A percentile compares a stretch with the other conserved stretches of the same genome.
Conservation (phyloP, 2,888 invertebrate genomes). For the Macrosiphum euphorbiae region DNA sequence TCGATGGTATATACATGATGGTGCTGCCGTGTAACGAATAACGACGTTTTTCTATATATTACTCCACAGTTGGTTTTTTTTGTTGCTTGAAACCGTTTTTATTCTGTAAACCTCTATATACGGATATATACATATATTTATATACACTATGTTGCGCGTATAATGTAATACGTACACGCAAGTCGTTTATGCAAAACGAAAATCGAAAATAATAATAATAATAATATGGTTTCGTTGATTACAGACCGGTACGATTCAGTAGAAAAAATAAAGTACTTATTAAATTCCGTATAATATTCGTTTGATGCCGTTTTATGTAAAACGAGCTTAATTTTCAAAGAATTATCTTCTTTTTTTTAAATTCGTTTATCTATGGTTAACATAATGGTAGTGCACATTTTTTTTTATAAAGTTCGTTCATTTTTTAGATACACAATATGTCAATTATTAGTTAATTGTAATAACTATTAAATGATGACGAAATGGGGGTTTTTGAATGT, state of each 20-base stretch:
- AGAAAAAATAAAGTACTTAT: not conserved
- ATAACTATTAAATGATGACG: not conserved
- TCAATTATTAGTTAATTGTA: not conserved
- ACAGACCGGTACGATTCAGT: not conserved
- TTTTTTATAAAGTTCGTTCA: not conserved
- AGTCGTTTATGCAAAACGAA: not conserved
- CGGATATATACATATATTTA: too few species aligned
- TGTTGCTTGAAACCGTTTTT: constrained; percentile 3
- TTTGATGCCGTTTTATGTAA: constrained; percentile 4
- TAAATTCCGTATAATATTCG: not conserved
- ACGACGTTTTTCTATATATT: constrained; percentile 30
- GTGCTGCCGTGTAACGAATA: not conserved
- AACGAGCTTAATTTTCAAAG: constrained; percentile 25
- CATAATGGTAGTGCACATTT: not conserved
- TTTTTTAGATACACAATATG: not conserved
- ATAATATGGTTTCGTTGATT: not conserved
- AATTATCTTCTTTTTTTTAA: not conserved
- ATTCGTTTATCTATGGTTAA: not conserved
- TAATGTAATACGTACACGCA: constrained; percentile 1
- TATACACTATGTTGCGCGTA: not conserved
- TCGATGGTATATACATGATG: not conserved
- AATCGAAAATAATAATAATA: constrained; percentile 18
- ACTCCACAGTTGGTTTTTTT: constrained; percentile 44
- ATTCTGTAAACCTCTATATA: not conserved
- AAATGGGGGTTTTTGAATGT: not conserved